Evolutionary conservation across 2,797 vertebrate species (phyloP).

Genomic region (Echiichthys vipera): DNA sequence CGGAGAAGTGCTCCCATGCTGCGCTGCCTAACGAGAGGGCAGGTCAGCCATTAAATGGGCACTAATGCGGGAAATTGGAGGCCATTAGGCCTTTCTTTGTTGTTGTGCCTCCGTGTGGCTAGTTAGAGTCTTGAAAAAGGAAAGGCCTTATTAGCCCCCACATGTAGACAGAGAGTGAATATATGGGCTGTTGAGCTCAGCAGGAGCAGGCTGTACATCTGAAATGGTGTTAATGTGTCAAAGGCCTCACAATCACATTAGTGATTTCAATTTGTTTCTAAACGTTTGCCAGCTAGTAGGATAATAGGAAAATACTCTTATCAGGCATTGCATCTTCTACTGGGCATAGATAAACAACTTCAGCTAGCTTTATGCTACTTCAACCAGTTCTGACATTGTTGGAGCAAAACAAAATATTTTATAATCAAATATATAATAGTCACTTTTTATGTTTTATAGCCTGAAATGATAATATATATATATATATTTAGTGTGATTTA

Average conservation of each 20-base stretch:
- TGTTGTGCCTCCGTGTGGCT: slow-evolving; percentile 76
- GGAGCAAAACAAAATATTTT: too few species aligned
- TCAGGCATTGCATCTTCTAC: not conserved
- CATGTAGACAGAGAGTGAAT: slow-evolving; percentile 67
- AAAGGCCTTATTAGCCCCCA: slow-evolving; percentile 81
- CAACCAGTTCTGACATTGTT: too few species aligned
- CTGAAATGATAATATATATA: too few species aligned
- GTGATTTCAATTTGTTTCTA: not conserved
- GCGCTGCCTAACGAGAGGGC: slow-evolving; percentile 81
- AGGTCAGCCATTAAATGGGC: slow-evolving; percentile 84
- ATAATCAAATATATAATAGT: too few species aligned
- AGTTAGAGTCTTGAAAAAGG: slow-evolving; percentile 75
- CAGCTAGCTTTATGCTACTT: not conserved
- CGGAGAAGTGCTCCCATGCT: slow-evolving; percentile 79
- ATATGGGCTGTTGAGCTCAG: slow-evolving; percentile 63
- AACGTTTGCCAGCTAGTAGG: not conserved
- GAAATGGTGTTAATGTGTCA: slow-evolving; percentile 1
- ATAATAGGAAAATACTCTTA: not conserved
- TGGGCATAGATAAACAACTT: not conserved
- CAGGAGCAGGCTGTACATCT: slow-evolving; percentile 14
- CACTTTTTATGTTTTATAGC: too few species aligned
- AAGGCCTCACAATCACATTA: not conserved
- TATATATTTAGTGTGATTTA: too few species aligned
- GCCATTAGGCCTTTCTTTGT: slow-evolving; percentile 83
- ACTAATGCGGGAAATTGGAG: slow-evolving; percentile 86